Percentiles rank a stretch among this genome's conserved stretches.
These are phyloP conservation scores for Cephalopachus bancanus DNA, from an alignment of 2,797 vertebrate genomes.

Conservation along the genomic window DNA sequence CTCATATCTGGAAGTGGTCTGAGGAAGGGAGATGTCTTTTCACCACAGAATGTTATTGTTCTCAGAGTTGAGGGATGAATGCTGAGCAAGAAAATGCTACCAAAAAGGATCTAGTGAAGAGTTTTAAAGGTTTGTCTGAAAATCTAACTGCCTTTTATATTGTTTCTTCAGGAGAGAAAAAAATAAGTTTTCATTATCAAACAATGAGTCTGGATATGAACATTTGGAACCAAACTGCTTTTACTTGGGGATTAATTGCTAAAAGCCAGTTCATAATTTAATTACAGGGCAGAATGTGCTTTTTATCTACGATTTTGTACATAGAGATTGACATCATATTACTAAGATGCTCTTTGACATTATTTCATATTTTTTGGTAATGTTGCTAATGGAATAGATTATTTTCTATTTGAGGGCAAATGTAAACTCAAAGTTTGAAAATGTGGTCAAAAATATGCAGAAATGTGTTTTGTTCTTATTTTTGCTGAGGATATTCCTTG, in stretches of 20 bases:
- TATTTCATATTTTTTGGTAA: background rate
- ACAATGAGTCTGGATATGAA: background rate
- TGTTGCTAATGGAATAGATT: background rate
- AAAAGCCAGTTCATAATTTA: background rate
- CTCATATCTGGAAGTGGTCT: background rate
- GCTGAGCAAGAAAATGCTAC: background rate
- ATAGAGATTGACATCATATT: background rate
- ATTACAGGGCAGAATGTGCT: background rate
- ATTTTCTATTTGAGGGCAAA: slow-evolving; percentile 21
- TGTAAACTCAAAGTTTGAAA: background rate
- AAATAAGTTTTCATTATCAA: background rate
- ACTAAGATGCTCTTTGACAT: background rate
- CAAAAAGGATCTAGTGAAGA: background rate
- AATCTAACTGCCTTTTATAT: background rate
- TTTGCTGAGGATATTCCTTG: background rate
- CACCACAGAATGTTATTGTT: background rate
- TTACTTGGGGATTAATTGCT: background rate
- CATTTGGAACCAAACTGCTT: background rate
- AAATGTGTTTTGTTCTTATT: background rate
- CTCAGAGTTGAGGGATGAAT: background rate
- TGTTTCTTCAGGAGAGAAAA: background rate
- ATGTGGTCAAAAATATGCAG: background rate
- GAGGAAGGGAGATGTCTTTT: background rate
- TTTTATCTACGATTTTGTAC: background rate
- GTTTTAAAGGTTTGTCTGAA: background rate